phyloP scores from a whole-genome alignment of 2,888 invertebrate species.

The Pegoplata infirma region DNA sequence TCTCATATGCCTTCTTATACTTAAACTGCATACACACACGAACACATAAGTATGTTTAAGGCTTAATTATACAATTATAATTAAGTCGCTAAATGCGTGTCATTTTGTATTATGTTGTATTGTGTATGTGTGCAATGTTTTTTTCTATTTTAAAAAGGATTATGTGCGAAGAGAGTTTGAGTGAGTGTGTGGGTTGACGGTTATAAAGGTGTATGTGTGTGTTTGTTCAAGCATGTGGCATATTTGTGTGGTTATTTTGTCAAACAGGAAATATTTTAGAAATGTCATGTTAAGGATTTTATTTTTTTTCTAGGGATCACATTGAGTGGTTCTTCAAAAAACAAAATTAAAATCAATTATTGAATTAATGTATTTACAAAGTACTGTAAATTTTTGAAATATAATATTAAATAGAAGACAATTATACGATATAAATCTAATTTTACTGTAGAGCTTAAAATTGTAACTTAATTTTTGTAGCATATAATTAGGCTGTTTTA shows the following conservation, averaged over 20 bases:
- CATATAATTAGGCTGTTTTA: no score
- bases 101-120: conserved; percentile 48
- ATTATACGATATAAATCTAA: no score
- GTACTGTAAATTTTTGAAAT: no score
- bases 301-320: conserved; percentile 26
- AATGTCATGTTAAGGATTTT: conserved; percentile 6
- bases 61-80: conserved; percentile 62
- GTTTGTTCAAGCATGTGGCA: neutral
- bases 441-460: no score
- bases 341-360: conserved; percentile 44
- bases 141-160: conserved; percentile 30
- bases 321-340: no score
- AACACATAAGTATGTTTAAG: conserved; percentile 39
- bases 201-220: neutral
- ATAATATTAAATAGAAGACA: no score
- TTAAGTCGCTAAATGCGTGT: conserved; percentile 63
- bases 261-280: neutral
- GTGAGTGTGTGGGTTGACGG: no score
- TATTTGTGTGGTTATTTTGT: neutral
- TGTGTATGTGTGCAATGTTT: neutral
- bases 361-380: no score
- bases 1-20: neutral
- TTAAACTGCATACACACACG: neutral
- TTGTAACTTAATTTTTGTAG: no score
- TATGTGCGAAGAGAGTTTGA: conserved; percentile 1